phyloP scores from a whole-genome alignment of 2,888 invertebrate genomes.

The Pocota personata region DNA sequence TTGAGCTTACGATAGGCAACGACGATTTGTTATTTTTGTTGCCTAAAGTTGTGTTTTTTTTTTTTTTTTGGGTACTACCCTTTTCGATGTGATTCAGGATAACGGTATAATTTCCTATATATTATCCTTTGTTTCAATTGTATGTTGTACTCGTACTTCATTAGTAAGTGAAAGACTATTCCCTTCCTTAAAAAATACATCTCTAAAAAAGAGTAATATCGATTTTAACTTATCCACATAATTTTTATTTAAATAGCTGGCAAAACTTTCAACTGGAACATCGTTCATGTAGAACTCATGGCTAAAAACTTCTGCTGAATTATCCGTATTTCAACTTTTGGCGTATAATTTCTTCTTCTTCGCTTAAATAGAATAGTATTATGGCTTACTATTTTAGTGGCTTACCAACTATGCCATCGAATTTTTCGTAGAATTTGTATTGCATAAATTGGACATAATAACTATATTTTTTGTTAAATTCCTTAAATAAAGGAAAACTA shows the following conservation, averaged over 20 bases:
- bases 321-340: background rate
- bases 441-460: background rate
- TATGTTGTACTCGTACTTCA: background rate
- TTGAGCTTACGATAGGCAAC: background rate
- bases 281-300: background rate
- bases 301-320: background rate
- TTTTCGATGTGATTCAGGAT: background rate
- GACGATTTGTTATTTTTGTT: background rate
- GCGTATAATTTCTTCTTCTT: constrained; percentile 11
- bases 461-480: background rate
- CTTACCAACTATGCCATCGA: constrained; percentile 41
- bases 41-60: background rate
- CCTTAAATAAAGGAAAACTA: constrained; percentile 8
- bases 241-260: background rate
- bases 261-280: background rate
- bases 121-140: background rate
- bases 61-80: background rate
- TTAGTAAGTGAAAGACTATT: background rate
- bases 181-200: background rate
- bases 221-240: background rate
- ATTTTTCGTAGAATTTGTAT: background rate
- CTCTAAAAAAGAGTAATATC: background rate
- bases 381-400: no score
- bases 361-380: background rate
- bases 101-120: background rate